Conservation (phyloP, 2,888 invertebrate genomes). For the Cheilosia pagana region DNA sequence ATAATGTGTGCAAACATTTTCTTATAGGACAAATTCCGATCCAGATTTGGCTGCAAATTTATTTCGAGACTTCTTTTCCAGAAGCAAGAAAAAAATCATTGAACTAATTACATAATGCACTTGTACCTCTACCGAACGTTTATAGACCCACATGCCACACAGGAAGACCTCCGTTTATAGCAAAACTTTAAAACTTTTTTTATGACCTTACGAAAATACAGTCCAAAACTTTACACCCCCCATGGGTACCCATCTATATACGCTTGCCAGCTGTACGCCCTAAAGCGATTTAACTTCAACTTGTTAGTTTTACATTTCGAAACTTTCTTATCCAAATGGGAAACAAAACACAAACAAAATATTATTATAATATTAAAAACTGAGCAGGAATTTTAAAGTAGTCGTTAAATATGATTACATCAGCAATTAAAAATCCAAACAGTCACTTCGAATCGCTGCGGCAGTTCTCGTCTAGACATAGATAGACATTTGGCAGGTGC, state of each 20-base stretch:
- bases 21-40: too few species aligned
- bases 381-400: slow-evolving; percentile 4
- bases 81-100: too few species aligned
- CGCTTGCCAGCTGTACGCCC: neutral
- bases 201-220: neutral
- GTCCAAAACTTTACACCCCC: slow-evolving; percentile 1
- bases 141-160: too few species aligned
- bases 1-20: too few species aligned
- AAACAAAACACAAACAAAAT: neutral
- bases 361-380: neutral
- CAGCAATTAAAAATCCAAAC: slow-evolving; percentile 25
- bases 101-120: too few species aligned
- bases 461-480: slow-evolving; percentile 48
- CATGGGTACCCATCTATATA: neutral
- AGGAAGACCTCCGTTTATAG: neutral
- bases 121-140: too few species aligned
- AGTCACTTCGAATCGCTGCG: neutral
- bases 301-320: slow-evolving; percentile 16
- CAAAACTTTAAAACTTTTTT: neutral
- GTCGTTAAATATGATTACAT: slow-evolving; percentile 45
- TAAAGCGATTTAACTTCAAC: slow-evolving; percentile 7
- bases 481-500: slow-evolving; percentile 11
- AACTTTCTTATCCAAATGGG: slow-evolving; percentile 4
- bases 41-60: too few species aligned
- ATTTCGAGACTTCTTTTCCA: neutral